Conservation (phyloP, 2,888 invertebrate species). For the Lamellibrachia satsuma region DNA sequence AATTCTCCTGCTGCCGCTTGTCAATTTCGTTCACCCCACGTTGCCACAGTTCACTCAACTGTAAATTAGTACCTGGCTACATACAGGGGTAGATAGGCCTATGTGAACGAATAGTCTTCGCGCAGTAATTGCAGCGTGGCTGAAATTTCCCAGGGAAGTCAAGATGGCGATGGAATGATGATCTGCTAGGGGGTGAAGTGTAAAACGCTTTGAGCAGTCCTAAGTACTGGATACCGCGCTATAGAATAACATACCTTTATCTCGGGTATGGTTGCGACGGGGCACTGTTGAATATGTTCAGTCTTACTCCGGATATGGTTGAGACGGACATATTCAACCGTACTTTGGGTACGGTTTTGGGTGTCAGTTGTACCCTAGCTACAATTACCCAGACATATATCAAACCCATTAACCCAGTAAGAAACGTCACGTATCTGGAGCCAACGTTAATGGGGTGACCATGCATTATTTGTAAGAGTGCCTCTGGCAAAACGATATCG, state of each 20-base stretch:
- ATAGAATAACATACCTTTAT: too few species aligned
- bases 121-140: too few species aligned
- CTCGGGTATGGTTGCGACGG: background rate
- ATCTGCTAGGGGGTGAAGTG: too few species aligned
- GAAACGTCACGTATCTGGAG: background rate
- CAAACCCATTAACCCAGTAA: background rate
- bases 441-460: constrained; percentile 1
- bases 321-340: background rate
- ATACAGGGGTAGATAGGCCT: too few species aligned
- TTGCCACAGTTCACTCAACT: too few species aligned
- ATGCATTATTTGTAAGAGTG: background rate
- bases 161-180: too few species aligned
- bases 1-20: background rate
- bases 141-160: too few species aligned
- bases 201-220: too few species aligned
- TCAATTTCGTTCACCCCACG: too few species aligned
- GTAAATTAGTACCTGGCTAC: too few species aligned
- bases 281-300: background rate
- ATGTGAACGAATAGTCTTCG: too few species aligned
- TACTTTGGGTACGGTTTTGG: background rate
- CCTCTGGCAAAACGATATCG: background rate
- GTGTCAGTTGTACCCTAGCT: background rate
- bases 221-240: too few species aligned
- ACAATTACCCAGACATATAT: background rate
- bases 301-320: background rate